Evolutionary conservation across 2,113 vertebrate genomes (phyloP).

Genomic region (Paradisaea rubra): DNA sequence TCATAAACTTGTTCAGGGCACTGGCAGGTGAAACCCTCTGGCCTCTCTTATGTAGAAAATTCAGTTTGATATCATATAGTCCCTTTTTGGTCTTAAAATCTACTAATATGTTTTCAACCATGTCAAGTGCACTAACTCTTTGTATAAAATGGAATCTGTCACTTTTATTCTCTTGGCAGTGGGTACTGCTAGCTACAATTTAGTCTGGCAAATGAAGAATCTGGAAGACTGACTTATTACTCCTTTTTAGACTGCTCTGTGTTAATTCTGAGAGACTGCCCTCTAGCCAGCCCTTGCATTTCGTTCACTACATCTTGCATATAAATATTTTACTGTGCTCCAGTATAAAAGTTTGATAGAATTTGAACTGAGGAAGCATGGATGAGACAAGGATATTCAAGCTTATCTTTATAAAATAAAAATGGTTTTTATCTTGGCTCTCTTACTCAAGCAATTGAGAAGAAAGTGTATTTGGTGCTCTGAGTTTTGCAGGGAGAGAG

Average conservation of each 20-base stretch:
- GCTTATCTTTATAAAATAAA: neutral
- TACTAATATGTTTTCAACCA: neutral
- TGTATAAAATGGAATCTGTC: neutral
- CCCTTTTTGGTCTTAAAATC: neutral
- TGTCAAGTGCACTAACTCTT: neutral
- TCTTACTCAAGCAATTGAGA: neutral
- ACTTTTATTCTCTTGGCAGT: neutral
- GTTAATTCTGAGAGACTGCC: neutral
- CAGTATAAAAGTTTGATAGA: constrained; percentile 7
- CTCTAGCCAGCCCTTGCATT: neutral
- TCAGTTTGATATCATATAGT: neutral
- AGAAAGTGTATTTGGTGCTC: neutral
- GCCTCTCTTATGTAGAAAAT: neutral
- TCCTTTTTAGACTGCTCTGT: neutral
- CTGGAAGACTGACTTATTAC: neutral
- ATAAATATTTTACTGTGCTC: constrained; percentile 31
- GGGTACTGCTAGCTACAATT: neutral
- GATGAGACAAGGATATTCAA: neutral
- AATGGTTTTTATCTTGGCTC: neutral
- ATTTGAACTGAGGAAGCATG: neutral
- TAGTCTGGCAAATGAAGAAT: neutral
- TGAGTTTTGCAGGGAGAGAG: neutral
- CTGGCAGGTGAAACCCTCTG: neutral
- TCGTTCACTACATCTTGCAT: neutral
- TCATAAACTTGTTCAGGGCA: neutral